phyloP scores from a whole-genome alignment of 2,888 invertebrate species.

The Temnothorax rugatulus region DNA sequence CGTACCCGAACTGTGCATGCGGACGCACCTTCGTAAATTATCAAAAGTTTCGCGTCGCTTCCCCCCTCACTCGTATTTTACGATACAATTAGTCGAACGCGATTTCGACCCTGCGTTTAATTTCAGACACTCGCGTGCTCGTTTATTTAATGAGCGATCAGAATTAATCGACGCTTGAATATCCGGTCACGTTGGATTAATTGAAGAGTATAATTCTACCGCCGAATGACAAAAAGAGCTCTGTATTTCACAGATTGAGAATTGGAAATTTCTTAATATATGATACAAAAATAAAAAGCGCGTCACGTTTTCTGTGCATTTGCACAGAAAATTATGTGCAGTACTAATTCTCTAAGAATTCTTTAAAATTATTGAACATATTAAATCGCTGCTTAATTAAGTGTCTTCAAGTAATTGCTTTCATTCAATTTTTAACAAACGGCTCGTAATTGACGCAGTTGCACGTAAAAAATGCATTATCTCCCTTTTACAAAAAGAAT shows the following conservation, averaged over 20 bases:
- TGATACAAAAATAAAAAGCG: not conserved
- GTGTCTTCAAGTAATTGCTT: not conserved
- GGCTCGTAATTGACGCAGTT: not conserved
- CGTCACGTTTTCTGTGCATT: not conserved
- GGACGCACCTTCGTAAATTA: constrained; percentile 31
- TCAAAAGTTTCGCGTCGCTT: constrained; percentile 12
- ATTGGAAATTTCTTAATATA: constrained; percentile 25
- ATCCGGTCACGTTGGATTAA: constrained; percentile 64
- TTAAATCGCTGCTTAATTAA: not conserved
- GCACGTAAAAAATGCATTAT: not conserved
- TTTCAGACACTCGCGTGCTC: constrained; percentile 28
- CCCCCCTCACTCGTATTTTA: constrained; percentile 24
- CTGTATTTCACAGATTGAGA: constrained; percentile 17
- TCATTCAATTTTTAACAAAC: not conserved
- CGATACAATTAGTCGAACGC: constrained; percentile 34
- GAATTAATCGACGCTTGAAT: constrained; percentile 60
- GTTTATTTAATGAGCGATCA: constrained; percentile 58
- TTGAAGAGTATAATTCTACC: constrained; percentile 54
- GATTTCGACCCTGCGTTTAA: constrained; percentile 49
- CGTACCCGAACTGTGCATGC: not conserved
- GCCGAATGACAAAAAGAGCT: constrained; percentile 42
- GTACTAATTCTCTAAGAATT: not conserved
- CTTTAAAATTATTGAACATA: not conserved
- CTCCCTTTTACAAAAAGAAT: not conserved
- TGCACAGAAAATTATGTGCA: not conserved